phyloP scores from a whole-genome alignment of 1,140 invertebrate species.

The Bombus waltoni region DNA sequence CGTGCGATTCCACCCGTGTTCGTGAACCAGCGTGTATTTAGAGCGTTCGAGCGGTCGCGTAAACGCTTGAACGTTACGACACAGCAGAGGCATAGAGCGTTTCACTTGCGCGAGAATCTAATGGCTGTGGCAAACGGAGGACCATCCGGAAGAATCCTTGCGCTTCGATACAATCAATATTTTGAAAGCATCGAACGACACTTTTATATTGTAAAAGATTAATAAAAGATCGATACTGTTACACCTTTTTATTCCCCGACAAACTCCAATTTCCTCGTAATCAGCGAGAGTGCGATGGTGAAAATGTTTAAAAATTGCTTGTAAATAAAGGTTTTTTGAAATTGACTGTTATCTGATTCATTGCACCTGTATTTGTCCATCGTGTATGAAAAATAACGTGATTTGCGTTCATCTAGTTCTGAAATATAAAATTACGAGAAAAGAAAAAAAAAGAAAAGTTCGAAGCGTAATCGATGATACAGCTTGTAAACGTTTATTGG shows the following conservation, averaged over 20 bases:
- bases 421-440: neutral
- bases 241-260: neutral
- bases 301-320: neutral
- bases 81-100: constrained; percentile 15
- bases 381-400: neutral
- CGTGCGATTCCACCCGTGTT: constrained; percentile 59
- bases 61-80: constrained; percentile 17
- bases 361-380: neutral
- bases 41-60: constrained; percentile 24
- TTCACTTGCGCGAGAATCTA: constrained; percentile 25
- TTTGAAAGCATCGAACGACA: too few species aligned
- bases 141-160: neutral
- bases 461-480: neutral
- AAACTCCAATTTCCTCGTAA: neutral
- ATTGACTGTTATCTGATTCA: neutral
- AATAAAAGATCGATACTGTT: constrained; percentile 7
- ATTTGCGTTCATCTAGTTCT: neutral
- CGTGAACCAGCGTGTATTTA: constrained; percentile 63
- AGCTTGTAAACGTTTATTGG: neutral
- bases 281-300: neutral
- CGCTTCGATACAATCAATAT: neutral
- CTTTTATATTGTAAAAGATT: constrained; percentile 2
- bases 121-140: neutral
- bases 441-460: neutral
- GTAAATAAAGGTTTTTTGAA: constrained; percentile 19